A percentile compares a stretch with the other conserved stretches of the same genome.
phyloP scores from a whole-genome alignment of 2,888 invertebrate genomes.

The Agrotis ipsilon region DNA sequence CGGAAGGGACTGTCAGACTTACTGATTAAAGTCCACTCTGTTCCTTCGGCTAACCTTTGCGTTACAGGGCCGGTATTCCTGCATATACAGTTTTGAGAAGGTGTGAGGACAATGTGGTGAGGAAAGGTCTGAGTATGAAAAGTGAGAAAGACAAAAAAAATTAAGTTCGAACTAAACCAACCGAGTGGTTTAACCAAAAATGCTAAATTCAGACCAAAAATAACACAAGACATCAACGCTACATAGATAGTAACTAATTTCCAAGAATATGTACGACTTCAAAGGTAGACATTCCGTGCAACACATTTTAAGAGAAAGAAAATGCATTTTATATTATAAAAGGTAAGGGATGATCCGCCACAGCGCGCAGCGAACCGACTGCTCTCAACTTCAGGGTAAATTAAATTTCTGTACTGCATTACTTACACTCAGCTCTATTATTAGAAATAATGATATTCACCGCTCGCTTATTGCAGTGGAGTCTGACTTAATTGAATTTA shows the following conservation, averaged over 20 bases:
- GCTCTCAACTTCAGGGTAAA: slow-evolving; percentile 48
- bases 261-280: not conserved
- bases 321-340: slow-evolving; percentile 43
- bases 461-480: slow-evolving; percentile 35
- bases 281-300: slow-evolving; percentile 7
- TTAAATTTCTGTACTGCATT: slow-evolving; percentile 56
- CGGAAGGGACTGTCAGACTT: no score
- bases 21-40: no score
- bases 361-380: slow-evolving; percentile 23
- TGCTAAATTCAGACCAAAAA: no score
- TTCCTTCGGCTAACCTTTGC: no score
- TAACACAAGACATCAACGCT: not conserved
- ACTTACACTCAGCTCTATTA: slow-evolving; percentile 39
- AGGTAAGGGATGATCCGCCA: slow-evolving; percentile 22
- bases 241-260: not conserved
- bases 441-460: slow-evolving; percentile 48
- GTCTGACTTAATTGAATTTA: slow-evolving; percentile 25
- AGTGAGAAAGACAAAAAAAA: no score
- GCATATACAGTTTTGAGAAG: no score
- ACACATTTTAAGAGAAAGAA: slow-evolving; percentile 35
- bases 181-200: no score
- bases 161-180: no score
- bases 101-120: no score
- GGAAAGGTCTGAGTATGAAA: no score
- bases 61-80: no score